phyloP scores from a whole-genome alignment of 2,113 vertebrate species.

The Ameiurus melas region DNA sequence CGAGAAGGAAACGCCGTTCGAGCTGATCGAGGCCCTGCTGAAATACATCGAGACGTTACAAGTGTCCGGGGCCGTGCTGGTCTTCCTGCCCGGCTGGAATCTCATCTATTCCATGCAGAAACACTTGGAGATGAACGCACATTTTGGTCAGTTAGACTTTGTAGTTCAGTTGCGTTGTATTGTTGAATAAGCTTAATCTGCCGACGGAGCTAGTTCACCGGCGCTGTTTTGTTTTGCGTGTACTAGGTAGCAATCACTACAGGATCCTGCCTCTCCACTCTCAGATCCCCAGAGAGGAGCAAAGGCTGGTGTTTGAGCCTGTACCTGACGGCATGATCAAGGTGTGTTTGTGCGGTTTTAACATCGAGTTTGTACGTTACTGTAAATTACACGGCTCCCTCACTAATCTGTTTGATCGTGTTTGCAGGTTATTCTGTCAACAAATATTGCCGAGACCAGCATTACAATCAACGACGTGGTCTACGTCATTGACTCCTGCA shows the following conservation, averaged over 20 bases:
- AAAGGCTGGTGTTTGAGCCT: conserved; percentile 89
- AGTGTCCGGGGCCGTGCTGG: conserved; percentile 84
- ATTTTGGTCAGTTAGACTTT: conserved; percentile 79
- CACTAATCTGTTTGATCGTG: background rate
- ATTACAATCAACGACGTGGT: conserved; percentile 98
- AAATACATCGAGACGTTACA: conserved; percentile 90
- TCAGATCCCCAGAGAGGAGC: conserved; percentile 93
- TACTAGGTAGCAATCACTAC: conserved; percentile 80
- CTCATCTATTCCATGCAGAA: conserved; percentile 95
- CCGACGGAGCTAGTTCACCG: background rate
- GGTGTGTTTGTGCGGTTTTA: conserved; percentile 60
- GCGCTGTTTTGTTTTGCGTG: background rate
- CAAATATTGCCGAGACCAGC: conserved; percentile 95
- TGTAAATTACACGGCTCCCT: background rate
- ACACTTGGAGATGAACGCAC: conserved; percentile 87
- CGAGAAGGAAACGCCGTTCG: conserved; percentile 93
- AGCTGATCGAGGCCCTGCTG: conserved; percentile 91
- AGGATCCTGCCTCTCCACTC: conserved; percentile 91
- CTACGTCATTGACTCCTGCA: conserved; percentile 98
- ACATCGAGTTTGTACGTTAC: no score
- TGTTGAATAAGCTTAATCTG: background rate
- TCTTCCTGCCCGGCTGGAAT: conserved; percentile 97
- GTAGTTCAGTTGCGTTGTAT: background rate
- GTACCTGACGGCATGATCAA: conserved; percentile 83
- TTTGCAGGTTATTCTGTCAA: conserved; percentile 92